Percentiles rank a stretch among this genome's conserved stretches.
phyloP scores from a whole-genome alignment of 37 sponge, comb jelly and placozoan species.

The Ephydatia muelleri region DNA sequence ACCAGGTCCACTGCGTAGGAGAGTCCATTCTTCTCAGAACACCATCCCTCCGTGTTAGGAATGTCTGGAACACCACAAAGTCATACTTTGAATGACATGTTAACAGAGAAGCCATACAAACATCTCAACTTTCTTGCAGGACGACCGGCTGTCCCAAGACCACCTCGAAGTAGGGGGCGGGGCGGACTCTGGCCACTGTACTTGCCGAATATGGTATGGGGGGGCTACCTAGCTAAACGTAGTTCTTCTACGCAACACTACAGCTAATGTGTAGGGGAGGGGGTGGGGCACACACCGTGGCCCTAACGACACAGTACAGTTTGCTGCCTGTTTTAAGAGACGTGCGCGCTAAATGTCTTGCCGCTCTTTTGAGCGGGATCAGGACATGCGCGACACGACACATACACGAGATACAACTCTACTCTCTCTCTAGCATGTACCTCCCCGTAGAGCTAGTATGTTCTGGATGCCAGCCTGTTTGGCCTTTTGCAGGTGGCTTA shows the following conservation, averaged over 20 bases:
- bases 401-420: neutral
- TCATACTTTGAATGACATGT: neutral
- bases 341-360: no score
- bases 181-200: neutral
- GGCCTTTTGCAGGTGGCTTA: conserved; percentile 72
- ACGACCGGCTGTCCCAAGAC: neutral
- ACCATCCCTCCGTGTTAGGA: conserved; percentile 69
- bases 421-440: conserved; percentile 25
- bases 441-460: conserved; percentile 95
- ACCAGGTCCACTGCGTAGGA: conserved; percentile 86
- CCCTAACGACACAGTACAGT: neutral
- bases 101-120: neutral
- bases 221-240: no score
- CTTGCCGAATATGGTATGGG: neutral
- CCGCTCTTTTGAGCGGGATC: no score
- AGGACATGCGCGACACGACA: neutral
- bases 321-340: no score
- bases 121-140: neutral
- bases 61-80: conserved; percentile 51
- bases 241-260: neutral
- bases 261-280: conserved; percentile 7
- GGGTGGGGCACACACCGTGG: neutral
- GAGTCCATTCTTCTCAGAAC: conserved; percentile 53
- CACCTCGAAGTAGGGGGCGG: neutral
- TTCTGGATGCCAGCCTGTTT: conserved; percentile 85